Base-by-base conservation (phyloP, 2,797 vertebrate genomes). In the Eulemur albifrons region DNA sequence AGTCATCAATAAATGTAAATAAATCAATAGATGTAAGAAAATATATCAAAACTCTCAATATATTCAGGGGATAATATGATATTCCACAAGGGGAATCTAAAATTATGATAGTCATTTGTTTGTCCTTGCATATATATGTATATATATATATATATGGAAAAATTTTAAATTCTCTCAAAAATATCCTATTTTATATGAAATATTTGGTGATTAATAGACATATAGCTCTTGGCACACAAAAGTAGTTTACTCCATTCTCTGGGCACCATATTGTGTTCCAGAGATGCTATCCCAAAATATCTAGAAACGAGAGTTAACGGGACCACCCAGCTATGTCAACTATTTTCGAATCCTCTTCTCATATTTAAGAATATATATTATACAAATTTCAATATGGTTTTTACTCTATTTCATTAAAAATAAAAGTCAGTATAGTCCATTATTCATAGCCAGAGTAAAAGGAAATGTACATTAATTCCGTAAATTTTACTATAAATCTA, bases 391-490 rank as follows among this genome's bases (percentile, higher is more conserved):
- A 80, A 40, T 83, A 88, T 70, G 15, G 30, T 81, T 94, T 93
- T 73, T 35, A 92, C 1, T 6, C 7, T 54, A 82, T 85, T 93
- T 96, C 21, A 95, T 79, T 84, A 59, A 73, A 95, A 82, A 70
- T 73, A 61, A 54, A 79, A 76, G 23, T 38, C 63, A 82, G 11
- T 61, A 61, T 61, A 73, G 21, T 80, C 25, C 57, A 69, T 84
- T 85, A 72, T 82, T 88, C 91, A 52, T 82, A 93, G 38, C 43
- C n/a, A 92, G 52, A 67, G 13, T 86, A 93, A 96, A 92, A 88
- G 88, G 17, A 76, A 88, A 88, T 82, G 18, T 48, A 79, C 79
- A 90, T 54, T 90, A 88, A 95, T 75, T 94, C 38, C 17, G 93
- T 45, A 88, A 50, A 70, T 67, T 73, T 92, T 79, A 75, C 40